phyloP scores from a whole-genome alignment of 2,888 invertebrate species.

The Caenorhabditis sp. region DNA sequence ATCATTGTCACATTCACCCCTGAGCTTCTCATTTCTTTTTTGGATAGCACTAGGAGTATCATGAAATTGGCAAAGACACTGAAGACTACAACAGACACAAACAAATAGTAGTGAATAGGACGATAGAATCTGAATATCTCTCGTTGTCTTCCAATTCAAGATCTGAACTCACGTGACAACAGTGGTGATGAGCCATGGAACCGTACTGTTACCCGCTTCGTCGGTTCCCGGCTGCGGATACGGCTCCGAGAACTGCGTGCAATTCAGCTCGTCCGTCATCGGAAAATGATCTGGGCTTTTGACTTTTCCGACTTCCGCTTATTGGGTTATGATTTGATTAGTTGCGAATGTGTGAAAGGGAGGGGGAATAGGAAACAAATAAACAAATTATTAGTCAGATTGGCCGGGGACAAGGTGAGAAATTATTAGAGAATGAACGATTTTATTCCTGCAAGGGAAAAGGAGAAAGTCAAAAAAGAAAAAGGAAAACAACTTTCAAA shows the following conservation, averaged over 20 bases:
- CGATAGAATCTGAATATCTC: conserved; percentile 44
- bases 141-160: too few species aligned
- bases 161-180: conserved; percentile 24
- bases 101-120: conserved; percentile 35
- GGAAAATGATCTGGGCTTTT: background rate
- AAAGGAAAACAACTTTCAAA: too few species aligned
- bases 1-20: conserved; percentile 50
- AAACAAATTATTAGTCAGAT: conserved; percentile 13
- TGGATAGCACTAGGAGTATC: conserved; percentile 29
- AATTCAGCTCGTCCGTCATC: conserved; percentile 39
- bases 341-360: background rate
- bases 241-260: conserved; percentile 37
- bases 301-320: conserved; percentile 7
- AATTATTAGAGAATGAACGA: background rate
- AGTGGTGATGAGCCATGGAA: conserved; percentile 29
- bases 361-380: conserved; percentile 22
- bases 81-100: conserved; percentile 24
- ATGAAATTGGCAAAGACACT: conserved; percentile 34
- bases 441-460: too few species aligned
- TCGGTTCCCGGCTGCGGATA: conserved; percentile 26
- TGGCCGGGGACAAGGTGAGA: background rate
- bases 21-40: conserved; percentile 45
- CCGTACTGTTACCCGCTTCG: conserved; percentile 29
- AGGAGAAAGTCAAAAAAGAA: too few species aligned
- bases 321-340: conserved; percentile 19